Conservation (phyloP, 2,797 vertebrate species). For the Micropoecilia bifurca region DNA sequence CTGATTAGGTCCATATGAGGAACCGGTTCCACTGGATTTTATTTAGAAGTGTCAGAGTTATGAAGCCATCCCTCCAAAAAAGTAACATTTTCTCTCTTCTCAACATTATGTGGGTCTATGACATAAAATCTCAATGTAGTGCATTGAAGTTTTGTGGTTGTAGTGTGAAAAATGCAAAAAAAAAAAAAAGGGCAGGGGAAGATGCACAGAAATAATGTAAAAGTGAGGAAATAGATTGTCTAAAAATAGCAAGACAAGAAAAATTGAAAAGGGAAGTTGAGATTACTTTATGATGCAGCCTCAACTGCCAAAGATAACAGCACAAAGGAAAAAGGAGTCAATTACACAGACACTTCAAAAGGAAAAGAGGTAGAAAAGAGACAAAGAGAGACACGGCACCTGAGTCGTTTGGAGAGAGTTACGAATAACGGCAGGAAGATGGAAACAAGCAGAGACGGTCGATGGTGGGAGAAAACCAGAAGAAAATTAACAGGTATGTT, state of each 20-base stretch:
- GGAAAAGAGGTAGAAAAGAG: conserved; percentile 27
- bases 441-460: conserved; percentile 58
- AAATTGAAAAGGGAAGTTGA: conserved; percentile 41
- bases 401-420: conserved; percentile 39
- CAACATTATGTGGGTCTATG: not conserved
- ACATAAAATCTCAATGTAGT: not conserved
- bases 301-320: conserved; percentile 27
- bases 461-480: conserved; percentile 56
- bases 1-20: not conserved
- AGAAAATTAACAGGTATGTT: conserved; percentile 37
- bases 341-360: conserved; percentile 26
- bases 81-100: not conserved
- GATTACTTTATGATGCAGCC: conserved; percentile 24
- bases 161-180: conserved; percentile 11
- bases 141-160: not conserved
- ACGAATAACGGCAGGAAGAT: conserved; percentile 66
- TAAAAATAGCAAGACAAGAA: conserved; percentile 32
- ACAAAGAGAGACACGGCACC: conserved; percentile 34
- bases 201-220: not conserved
- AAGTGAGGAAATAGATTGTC: conserved; percentile 10
- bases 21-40: not conserved
- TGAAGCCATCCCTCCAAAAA: not conserved
- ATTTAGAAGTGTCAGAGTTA: not conserved
- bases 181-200: not conserved
- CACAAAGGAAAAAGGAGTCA: conserved; percentile 32